These are phyloP conservation scores for Acrocyrtus sp. DNA, from an alignment of 2,888 invertebrate species.

Conservation along the genomic window DNA sequence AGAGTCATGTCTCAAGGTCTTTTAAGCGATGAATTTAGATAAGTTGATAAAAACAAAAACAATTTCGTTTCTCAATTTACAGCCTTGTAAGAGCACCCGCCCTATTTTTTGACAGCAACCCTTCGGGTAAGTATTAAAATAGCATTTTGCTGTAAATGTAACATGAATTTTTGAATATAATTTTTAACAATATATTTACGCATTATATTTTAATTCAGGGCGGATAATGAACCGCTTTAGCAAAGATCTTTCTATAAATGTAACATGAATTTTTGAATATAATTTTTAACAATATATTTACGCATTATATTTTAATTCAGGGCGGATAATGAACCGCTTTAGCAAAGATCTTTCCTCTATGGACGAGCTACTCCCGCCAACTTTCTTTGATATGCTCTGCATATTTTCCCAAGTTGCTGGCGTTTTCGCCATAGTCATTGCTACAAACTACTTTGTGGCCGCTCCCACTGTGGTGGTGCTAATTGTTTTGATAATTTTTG, in stretches of 20 bases:
- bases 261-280: no score
- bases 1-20: no score
- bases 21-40: no score
- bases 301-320: no score
- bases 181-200: no score
- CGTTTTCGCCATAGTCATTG: constrained; percentile 67
- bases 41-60: no score
- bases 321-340: constrained; percentile 82
- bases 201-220: no score
- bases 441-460: constrained; percentile 66
- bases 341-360: constrained; percentile 85
- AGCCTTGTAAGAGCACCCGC: constrained; percentile 48
- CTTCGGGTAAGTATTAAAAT: constrained; percentile 36
- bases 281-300: no score
- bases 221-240: constrained; percentile 87
- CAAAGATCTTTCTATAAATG: constrained; percentile 88
- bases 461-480: constrained; percentile 70
- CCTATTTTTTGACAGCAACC: constrained; percentile 55
- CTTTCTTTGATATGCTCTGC: neutral
- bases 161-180: no score
- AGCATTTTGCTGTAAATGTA: no score
- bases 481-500: constrained; percentile 78
- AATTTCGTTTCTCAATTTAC: no score
- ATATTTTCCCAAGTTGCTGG: constrained; percentile 75
- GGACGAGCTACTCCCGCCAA: constrained; percentile 77